Evolutionary conservation across 2,888 invertebrate genomes (phyloP).

Genomic region (Tetropium fuscum): DNA sequence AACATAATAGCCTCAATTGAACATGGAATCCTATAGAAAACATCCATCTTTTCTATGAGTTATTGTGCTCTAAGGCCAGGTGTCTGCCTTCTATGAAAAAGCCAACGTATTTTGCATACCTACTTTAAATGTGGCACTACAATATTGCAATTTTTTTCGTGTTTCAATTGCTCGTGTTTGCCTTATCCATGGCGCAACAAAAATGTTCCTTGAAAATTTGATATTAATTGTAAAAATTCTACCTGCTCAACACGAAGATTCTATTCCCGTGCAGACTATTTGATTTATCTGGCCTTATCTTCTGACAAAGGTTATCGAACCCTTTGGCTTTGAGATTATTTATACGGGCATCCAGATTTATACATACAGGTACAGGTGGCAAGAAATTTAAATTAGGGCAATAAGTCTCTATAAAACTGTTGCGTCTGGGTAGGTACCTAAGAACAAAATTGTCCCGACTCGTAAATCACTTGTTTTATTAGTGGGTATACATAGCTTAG

Average conservation of each 20-base stretch:
- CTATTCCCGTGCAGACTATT: neutral
- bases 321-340: constrained; percentile 9
- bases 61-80: neutral
- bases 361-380: constrained; percentile 34
- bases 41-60: constrained; percentile 29
- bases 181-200: too few species aligned
- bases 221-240: neutral
- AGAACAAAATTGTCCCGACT: constrained; percentile 31
- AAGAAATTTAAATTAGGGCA: constrained; percentile 42
- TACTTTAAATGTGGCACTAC: too few species aligned
- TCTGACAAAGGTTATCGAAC: constrained; percentile 18
- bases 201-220: neutral
- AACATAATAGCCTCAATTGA: constrained; percentile 40
- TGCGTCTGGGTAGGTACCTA: constrained; percentile 24
- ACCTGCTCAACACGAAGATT: neutral
- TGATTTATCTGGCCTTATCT: constrained; percentile 13
- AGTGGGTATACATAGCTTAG: constrained; percentile 14
- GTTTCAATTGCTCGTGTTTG: too few species aligned
- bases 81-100: too few species aligned
- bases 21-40: constrained; percentile 21
- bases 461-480: constrained; percentile 39
- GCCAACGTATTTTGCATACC: too few species aligned
- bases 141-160: too few species aligned
- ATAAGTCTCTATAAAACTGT: constrained; percentile 40
- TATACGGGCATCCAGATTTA: neutral